Percentiles rank a stretch among this genome's conserved stretches.
Conservation (phyloP, 2,797 vertebrate species). For the Cynopterus sphinx region DNA sequence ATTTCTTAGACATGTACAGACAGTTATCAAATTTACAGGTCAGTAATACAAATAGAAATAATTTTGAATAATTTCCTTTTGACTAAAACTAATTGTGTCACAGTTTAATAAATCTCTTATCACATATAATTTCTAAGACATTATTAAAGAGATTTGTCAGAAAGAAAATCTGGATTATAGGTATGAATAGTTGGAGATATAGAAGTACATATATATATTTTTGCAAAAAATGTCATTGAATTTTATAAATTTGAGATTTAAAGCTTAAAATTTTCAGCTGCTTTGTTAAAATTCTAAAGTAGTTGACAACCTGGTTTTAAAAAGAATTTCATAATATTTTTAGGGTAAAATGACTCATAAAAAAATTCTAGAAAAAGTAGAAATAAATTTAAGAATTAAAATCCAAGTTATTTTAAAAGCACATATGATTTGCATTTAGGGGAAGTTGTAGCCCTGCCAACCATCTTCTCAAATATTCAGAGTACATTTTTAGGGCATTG, state of each 20-base stretch:
- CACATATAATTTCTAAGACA: slow-evolving; percentile 41
- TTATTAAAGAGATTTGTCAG: not conserved
- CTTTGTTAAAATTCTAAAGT: not conserved
- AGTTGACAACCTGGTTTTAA: not conserved
- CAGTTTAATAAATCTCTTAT: not conserved
- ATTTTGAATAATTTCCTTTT: slow-evolving; percentile 35
- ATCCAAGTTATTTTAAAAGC: slow-evolving; percentile 28
- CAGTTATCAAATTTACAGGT: slow-evolving; percentile 5
- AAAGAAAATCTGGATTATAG: slow-evolving; percentile 7
- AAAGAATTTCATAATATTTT: not conserved
- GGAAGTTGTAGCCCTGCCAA: not conserved
- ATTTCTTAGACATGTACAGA: not conserved
- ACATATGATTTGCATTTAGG: not conserved
- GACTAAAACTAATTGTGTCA: not conserved
- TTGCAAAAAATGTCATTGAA: not conserved
- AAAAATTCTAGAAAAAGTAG: slow-evolving; percentile 32
- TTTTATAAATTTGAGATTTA: slow-evolving; percentile 18
- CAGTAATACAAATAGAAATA: not conserved
- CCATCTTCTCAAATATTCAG: not conserved
- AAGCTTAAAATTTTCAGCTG: not conserved
- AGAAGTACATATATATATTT: not conserved
- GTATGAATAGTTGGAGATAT: not conserved
- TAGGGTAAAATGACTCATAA: slow-evolving; percentile 41
- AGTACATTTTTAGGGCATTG: not conserved
- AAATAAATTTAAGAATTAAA: slow-evolving; percentile 1